A percentile compares a stretch with the other conserved stretches of the same genome.
phyloP scores from a whole-genome alignment of 1,140 invertebrate genomes.

The Tetramorium alpestre region DNA sequence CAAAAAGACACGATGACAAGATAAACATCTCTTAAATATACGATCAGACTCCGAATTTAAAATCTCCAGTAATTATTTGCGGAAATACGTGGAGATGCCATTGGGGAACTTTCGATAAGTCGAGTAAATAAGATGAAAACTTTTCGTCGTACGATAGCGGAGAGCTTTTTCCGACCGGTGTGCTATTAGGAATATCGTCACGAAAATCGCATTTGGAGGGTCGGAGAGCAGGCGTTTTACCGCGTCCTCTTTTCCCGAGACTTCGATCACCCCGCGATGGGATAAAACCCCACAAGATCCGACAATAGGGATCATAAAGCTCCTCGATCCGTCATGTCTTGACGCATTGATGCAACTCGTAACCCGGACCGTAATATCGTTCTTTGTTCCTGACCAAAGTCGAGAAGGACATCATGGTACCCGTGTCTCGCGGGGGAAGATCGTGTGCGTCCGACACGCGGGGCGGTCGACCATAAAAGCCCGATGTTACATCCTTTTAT shows the following conservation, averaged over 20 bases:
- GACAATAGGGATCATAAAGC: constrained; percentile 47
- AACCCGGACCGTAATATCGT: not conserved
- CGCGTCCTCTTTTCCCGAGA: not conserved
- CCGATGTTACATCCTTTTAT: not conserved
- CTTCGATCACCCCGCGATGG: constrained; percentile 13
- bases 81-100: not conserved
- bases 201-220: not conserved
- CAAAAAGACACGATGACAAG: not conserved
- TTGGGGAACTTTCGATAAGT: constrained; percentile 6
- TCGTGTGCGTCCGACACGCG: not conserved
- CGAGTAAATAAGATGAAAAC: constrained; percentile 29
- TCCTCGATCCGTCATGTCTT: not conserved
- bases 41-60: not conserved
- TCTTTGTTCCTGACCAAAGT: constrained; percentile 16
- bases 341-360: not conserved
- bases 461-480: not conserved
- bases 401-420: not conserved
- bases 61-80: not conserved
- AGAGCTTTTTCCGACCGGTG: not conserved
- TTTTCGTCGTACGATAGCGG: constrained; percentile 12
- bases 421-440: constrained; percentile 6
- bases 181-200: constrained; percentile 36
- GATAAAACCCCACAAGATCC: not conserved
- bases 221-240: not conserved
- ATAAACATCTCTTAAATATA: not conserved